Percentiles rank a stretch among this genome's conserved stretches.
These are phyloP conservation scores for Microtus richardsoni DNA, from an alignment of 2,113 vertebrate genomes.

Conservation along the genomic window DNA sequence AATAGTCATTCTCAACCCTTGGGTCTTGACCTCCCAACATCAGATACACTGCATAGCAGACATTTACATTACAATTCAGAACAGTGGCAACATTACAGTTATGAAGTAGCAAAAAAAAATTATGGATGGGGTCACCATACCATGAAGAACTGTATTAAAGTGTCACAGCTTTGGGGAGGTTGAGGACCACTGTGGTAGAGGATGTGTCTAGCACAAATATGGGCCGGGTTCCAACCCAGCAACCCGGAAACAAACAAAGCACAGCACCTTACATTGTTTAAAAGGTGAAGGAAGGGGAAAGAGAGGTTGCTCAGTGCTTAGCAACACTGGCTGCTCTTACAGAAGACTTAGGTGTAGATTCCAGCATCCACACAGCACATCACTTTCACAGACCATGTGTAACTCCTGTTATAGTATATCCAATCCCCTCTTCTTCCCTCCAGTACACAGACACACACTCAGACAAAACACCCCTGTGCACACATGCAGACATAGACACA, in stretches of 20 bases:
- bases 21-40: not conserved
- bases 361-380: not conserved
- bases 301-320: not conserved
- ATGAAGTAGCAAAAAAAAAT: not conserved
- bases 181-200: not conserved
- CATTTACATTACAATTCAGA: not conserved
- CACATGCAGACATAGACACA: not conserved
- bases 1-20: not conserved
- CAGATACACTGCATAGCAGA: not conserved
- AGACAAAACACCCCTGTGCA: not conserved
- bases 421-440: not conserved
- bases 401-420: not conserved
- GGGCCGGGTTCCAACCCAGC: not conserved
- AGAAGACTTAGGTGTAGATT: not conserved
- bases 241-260: not conserved
- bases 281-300: not conserved
- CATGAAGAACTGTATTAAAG: not conserved
- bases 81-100: not conserved
- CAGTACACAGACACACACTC: not conserved
- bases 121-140: not conserved
- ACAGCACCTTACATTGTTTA: not conserved
- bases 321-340: not conserved
- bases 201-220: too few relatives aligned
- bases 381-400: not conserved
- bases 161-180: not conserved